Evolutionary conservation across 2,113 vertebrate genomes (phyloP).

Genomic region (Pantherophis guttatus): DNA sequence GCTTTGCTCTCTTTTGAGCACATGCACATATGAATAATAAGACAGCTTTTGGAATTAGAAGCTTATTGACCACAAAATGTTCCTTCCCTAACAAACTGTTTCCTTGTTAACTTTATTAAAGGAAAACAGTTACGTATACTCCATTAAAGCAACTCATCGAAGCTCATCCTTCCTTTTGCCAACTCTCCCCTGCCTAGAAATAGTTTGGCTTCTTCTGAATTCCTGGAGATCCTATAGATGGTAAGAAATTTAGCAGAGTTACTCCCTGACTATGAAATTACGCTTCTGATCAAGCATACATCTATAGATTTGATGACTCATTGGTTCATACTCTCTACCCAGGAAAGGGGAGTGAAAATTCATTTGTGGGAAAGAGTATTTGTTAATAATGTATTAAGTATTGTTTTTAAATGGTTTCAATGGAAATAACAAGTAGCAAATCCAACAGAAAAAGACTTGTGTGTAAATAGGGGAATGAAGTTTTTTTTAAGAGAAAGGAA

Average conservation of each 20-base stretch:
- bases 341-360: rapidly evolving
- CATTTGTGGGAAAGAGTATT: neutral
- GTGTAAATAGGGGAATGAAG: neutral
- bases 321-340: constrained; percentile 9
- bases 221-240: neutral
- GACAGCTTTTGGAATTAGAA: neutral
- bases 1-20: neutral
- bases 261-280: neutral
- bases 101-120: neutral
- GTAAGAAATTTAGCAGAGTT: neutral
- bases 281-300: constrained; percentile 45
- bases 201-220: neutral
- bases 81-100: neutral
- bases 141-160: neutral
- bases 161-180: neutral
- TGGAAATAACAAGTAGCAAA: neutral
- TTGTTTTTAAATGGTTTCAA: neutral
- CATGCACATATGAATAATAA: neutral
- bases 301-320: constrained; percentile 26
- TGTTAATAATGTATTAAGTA: constrained; percentile 3
- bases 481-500: neutral
- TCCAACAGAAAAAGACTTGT: neutral
- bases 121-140: neutral
- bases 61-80: neutral
- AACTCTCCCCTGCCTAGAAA: neutral